Evolutionary conservation across 2,797 vertebrate genomes (phyloP).

Genomic region (Iguana delicatissima): DNA sequence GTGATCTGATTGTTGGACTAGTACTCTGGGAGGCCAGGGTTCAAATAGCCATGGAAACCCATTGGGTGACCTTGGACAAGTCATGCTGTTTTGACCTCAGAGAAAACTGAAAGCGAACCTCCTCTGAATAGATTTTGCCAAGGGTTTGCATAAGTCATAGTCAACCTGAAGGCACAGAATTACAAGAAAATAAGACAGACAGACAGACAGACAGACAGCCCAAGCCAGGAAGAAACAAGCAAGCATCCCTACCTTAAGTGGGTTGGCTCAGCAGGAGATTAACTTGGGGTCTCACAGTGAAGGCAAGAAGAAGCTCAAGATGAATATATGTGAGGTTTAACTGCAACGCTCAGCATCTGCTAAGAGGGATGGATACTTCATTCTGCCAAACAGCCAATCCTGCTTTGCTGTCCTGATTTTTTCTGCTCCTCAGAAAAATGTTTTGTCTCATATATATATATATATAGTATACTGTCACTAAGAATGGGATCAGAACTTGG

Average conservation of each 20-base stretch:
- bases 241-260: background rate
- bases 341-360: background rate
- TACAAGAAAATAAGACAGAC: too few species aligned
- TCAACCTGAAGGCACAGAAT: too few species aligned
- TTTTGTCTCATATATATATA: too few species aligned
- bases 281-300: background rate
- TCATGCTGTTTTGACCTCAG: too few species aligned
- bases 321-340: background rate
- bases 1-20: too few species aligned
- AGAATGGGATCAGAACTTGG: background rate
- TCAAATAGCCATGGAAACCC: too few species aligned
- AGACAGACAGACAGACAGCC: background rate
- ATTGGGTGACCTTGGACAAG: too few species aligned
- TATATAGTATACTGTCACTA: background rate
- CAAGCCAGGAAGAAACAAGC: background rate
- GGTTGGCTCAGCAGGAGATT: background rate
- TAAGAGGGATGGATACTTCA: background rate
- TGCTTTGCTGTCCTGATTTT: background rate
- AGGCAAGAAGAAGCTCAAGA: background rate
- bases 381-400: background rate
- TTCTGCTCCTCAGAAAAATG: background rate
- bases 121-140: too few species aligned
- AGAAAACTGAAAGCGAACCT: too few species aligned
- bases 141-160: too few species aligned
- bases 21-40: too few species aligned